These are phyloP conservation scores for Acanthiza pusilla DNA, from an alignment of 2,797 vertebrate species.

Conservation along the genomic window DNA sequence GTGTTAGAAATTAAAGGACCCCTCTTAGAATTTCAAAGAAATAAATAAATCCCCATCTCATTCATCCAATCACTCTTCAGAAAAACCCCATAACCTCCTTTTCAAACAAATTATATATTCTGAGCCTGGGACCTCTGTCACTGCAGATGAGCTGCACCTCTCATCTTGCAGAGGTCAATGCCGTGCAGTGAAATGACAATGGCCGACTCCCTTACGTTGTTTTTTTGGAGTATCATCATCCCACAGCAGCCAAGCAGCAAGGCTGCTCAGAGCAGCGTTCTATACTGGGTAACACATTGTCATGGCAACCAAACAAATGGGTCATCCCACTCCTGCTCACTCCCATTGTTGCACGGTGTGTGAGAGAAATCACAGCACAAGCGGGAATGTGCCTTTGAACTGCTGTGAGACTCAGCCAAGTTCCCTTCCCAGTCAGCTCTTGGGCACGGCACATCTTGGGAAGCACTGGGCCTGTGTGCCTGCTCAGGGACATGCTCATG, in stretches of 20 bases:
- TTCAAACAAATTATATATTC: neutral
- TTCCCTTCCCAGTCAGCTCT: neutral
- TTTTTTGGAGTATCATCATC: neutral
- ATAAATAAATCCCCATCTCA: neutral
- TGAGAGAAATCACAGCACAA: neutral
- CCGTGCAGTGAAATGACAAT: neutral
- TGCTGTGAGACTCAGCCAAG: neutral
- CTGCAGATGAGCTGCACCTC: neutral
- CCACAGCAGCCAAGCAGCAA: neutral
- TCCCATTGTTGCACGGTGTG: neutral
- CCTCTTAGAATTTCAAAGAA: neutral
- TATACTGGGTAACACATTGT: neutral
- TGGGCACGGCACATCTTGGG: accelerated
- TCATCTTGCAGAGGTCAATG: neutral
- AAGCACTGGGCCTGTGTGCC: neutral
- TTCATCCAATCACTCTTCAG: neutral
- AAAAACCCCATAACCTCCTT: neutral
- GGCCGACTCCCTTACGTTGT: accelerated
- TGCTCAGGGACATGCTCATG: neutral
- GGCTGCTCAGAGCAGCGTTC: neutral
- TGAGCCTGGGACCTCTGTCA: neutral
- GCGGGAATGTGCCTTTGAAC: neutral
- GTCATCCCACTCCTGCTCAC: neutral
- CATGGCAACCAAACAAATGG: slow-evolving; percentile 63
- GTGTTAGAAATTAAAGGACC: neutral